Evolutionary conservation across 2,888 invertebrate species (phyloP).

Genomic region (Erebia aethiops): DNA sequence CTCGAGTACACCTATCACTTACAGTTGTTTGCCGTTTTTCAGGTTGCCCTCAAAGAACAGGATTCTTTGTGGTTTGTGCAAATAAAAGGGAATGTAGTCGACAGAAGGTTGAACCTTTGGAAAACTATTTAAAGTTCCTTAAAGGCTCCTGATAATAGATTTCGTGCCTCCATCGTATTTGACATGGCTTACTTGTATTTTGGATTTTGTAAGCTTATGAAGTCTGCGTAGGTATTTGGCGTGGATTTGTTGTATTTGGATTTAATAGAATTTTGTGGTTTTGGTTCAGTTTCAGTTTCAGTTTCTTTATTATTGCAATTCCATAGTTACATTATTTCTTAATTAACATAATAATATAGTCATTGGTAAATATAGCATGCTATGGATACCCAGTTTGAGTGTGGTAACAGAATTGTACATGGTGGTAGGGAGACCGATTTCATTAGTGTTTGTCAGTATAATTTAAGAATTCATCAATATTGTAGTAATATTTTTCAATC

Average conservation of each 20-base stretch:
- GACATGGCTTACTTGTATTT: conserved; percentile 17
- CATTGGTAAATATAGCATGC: too few species aligned
- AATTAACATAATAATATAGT: too few species aligned
- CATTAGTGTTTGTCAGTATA: too few species aligned
- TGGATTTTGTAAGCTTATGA: conserved; percentile 3
- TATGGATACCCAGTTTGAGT: too few species aligned
- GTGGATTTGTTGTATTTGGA: neutral
- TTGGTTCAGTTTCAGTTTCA: too few species aligned
- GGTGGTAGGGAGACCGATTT: too few species aligned
- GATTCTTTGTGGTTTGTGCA: conserved; percentile 67
- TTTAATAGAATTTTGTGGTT: neutral
- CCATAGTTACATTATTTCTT: too few species aligned
- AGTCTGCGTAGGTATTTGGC: conserved; percentile 1
- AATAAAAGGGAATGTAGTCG: conserved; percentile 58
- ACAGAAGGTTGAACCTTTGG: conserved; percentile 65
- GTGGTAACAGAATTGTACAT: too few species aligned
- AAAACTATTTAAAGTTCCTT: conserved; percentile 69
- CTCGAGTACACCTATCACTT: conserved; percentile 65
- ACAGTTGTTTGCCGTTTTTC: conserved; percentile 71
- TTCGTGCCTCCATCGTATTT: conserved; percentile 18
- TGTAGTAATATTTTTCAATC: too few species aligned
- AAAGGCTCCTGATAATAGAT: conserved; percentile 17
- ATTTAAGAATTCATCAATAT: too few species aligned
- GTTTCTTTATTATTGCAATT: too few species aligned
- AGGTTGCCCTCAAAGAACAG: conserved; percentile 32